Conservation (phyloP, 2,113 vertebrate species). For the Tachuris rubrigastra region DNA sequence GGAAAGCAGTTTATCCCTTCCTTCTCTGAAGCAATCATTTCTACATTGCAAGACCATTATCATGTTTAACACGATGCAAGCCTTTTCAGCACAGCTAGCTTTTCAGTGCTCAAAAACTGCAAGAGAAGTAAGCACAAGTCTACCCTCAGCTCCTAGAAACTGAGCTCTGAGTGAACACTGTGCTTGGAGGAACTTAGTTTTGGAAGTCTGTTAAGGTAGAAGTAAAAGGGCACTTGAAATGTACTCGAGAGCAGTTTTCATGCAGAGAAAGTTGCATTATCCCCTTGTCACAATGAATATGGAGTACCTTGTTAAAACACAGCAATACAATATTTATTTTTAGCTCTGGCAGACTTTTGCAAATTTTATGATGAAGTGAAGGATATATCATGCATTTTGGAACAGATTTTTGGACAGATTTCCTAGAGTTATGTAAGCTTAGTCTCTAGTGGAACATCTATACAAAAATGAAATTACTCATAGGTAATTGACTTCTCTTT, state of each 20-base stretch:
- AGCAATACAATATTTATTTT: constrained; percentile 51
- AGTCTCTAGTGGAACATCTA: neutral
- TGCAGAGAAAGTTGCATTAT: neutral
- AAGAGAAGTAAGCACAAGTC: neutral
- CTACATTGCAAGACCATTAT: neutral
- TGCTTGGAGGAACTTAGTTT: neutral
- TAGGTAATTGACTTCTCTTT: neutral
- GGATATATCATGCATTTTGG: neutral
- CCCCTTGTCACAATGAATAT: constrained; percentile 5
- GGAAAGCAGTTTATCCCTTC: constrained; percentile 1
- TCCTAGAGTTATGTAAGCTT: constrained; percentile 11
- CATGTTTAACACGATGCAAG: neutral
- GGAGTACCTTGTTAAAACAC: neutral
- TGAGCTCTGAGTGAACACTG: neutral
- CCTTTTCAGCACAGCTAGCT: neutral
- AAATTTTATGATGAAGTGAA: constrained; percentile 43
- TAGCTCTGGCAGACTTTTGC: neutral
- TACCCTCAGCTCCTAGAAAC: neutral
- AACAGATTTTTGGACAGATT: neutral
- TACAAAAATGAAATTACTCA: neutral
- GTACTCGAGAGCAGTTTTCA: neutral
- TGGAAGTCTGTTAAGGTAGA: neutral
- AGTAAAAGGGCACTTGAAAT: neutral
- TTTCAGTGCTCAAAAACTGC: neutral
- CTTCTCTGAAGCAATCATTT: neutral